These are phyloP conservation scores for Sinotaia quadrata DNA, from an alignment of 2,888 invertebrate genomes.

Conservation along the genomic window DNA sequence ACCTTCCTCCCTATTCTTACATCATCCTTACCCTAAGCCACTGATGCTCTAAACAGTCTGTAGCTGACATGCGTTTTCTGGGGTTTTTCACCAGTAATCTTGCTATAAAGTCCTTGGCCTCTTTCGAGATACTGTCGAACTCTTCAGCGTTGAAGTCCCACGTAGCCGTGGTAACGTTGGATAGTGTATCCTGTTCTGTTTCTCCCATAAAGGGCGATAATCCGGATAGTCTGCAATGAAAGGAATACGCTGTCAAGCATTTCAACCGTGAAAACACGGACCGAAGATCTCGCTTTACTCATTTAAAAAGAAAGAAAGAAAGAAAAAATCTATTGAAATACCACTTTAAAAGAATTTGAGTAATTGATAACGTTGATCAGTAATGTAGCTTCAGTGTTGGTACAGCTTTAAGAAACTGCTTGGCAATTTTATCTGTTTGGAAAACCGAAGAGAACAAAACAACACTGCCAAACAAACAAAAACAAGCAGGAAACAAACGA, in stretches of 20 bases:
- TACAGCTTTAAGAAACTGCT: no score
- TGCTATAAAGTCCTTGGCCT: slow-evolving; percentile 95
- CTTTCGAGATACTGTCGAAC: slow-evolving; percentile 93
- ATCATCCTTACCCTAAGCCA: slow-evolving; percentile 80
- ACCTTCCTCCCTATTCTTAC: no score
- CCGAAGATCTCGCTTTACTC: not conserved
- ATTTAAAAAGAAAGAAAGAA: not conserved
- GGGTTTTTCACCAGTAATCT: slow-evolving; percentile 89
- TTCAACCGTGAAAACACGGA: no score
- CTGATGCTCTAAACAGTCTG: slow-evolving; percentile 86
- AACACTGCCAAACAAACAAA: no score
- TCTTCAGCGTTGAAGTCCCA: slow-evolving; percentile 98
- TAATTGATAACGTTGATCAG: no score
- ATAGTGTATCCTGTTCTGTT: slow-evolving; percentile 97
- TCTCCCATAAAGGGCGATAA: slow-evolving; percentile 99
- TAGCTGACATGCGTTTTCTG: slow-evolving; percentile 86
- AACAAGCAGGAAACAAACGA: no score
- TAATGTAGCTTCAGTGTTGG: no score
- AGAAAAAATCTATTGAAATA: not conserved
- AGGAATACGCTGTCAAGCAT: no score
- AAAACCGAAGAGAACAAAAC: no score
- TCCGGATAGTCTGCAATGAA: slow-evolving; percentile 82
- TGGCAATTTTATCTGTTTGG: no score
- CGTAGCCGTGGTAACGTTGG: slow-evolving; percentile 96
- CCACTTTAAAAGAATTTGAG: no score